A percentile compares a stretch with the other conserved stretches of the same genome.
These are phyloP conservation scores for Ernsta delagoae DNA, from an alignment of 2,888 invertebrate species.

Conservation along the genomic window DNA sequence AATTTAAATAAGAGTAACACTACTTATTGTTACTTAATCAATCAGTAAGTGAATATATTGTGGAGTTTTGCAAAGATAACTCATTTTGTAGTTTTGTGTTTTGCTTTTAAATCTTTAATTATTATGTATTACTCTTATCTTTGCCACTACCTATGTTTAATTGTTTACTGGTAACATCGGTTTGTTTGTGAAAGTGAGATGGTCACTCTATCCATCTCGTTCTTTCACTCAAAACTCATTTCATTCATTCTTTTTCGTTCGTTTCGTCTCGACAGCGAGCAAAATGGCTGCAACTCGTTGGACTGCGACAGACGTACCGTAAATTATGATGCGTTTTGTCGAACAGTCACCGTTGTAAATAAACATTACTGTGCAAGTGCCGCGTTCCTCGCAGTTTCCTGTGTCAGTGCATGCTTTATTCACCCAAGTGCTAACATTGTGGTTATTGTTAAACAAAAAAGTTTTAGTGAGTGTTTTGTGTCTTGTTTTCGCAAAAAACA, in stretches of 20 bases:
- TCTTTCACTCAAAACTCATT: slow-evolving; percentile 42
- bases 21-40: too few relatives aligned
- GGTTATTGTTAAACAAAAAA: slow-evolving; percentile 54
- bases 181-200: slow-evolving; percentile 12
- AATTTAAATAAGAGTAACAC: too few relatives aligned
- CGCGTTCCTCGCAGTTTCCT: slow-evolving; percentile 55
- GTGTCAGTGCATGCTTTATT: slow-evolving; percentile 68
- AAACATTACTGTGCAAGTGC: slow-evolving; percentile 65
- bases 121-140: too few relatives aligned
- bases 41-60: too few relatives aligned
- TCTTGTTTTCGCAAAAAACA: slow-evolving; percentile 74
- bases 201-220: slow-evolving; percentile 51
- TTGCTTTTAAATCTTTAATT: too few relatives aligned
- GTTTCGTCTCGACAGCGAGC: slow-evolving; percentile 50
- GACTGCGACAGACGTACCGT: slow-evolving; percentile 74
- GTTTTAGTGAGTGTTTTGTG: slow-evolving; percentile 77
- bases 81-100: too few relatives aligned
- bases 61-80: too few relatives aligned
- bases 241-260: too few relatives aligned
- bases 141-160: too few relatives aligned
- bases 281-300: slow-evolving; percentile 78
- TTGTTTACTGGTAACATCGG: slow-evolving; percentile 1
- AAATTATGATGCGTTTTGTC: slow-evolving; percentile 57
- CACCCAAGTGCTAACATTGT: slow-evolving; percentile 59
- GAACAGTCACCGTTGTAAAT: slow-evolving; percentile 66